phyloP scores from a whole-genome alignment of 2,113 vertebrate genomes.

The Motacilla alba region DNA sequence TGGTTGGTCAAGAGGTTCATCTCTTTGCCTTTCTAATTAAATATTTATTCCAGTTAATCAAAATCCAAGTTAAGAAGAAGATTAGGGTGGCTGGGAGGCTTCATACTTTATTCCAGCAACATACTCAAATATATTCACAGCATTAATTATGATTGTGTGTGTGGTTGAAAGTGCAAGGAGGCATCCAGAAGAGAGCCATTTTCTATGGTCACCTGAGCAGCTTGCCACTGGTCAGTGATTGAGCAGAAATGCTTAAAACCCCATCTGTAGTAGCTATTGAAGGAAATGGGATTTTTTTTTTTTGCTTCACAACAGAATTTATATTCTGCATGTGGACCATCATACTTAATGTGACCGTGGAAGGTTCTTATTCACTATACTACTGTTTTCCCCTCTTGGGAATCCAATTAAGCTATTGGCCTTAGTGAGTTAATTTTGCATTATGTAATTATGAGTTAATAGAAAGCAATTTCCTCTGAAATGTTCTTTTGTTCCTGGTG shows the following conservation, averaged over 20 bases:
- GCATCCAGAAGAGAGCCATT: background rate
- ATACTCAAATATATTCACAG: background rate
- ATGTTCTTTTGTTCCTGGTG: conserved; percentile 27
- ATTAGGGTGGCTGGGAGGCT: background rate
- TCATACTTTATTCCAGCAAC: background rate
- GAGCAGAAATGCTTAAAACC: background rate
- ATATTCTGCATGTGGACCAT: background rate
- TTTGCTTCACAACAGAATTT: background rate
- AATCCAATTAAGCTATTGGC: conserved; percentile 36
- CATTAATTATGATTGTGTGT: background rate
- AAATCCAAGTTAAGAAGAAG: background rate
- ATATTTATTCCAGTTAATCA: conserved; percentile 6
- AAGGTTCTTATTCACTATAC: background rate
- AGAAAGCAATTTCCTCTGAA: conserved; percentile 48
- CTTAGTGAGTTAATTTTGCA: conserved; percentile 36
- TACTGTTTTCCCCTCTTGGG: background rate
- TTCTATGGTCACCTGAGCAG: background rate
- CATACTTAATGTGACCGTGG: background rate
- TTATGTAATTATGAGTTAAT: conserved; percentile 52
- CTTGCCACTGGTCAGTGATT: background rate
- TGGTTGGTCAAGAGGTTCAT: background rate
- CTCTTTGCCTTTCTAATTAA: conserved; percentile 22
- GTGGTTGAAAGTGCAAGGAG: background rate
- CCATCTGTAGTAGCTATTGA: background rate
- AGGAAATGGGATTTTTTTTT: background rate